Base-by-base conservation (phyloP, 2,797 vertebrate species). In the Phataginus tetradactyla region DNA sequence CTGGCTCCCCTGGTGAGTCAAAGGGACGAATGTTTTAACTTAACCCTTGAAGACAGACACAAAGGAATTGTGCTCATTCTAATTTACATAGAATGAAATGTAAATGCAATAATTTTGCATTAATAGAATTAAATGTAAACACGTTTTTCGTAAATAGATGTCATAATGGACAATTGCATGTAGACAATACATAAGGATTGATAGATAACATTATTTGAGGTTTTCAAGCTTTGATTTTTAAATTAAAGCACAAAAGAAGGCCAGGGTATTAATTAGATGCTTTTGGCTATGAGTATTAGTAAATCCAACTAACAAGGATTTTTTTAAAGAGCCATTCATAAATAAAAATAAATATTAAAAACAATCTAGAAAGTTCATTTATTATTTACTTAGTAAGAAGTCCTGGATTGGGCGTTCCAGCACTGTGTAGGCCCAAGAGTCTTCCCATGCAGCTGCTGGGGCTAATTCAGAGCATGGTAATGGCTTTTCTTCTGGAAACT, bases 51-150 rank as follows among this genome's bases (percentile, higher is more conserved):
- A 66, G 68, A 29, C 37, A 59, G 53, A 90, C 53, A 81, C 39
- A 57, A 74, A 84, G 29, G 11, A 71, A 86, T 29, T 89, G n/a
- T 74, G 61, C 23, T 45, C 18, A 25, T 7, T 91, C 23, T 55
- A 34, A 53, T 59, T 84, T 79, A 53, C 17, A 29, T 61, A 75
- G 61, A 87, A 95, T 91, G 88, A 61, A 93, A 78, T 25, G 51
- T 25, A 75, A 63, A 42, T 2, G 15, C 5, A 45, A 45, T 45
- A 45, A 7, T 55, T 51, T 96, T 93, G 75, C 42, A 75, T 9
- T 74, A 74, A 55, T n/a, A 63, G 34, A 87, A 95, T 91, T 90
- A 61, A 93, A 78, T 25, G 55, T 25, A 75, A 63, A 42, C 3
- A 18, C 5, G 7, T 55, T 51, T 96, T 93, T 80, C 49, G 71